Percentiles rank a stretch among this genome's conserved stretches.
phyloP scores from a whole-genome alignment of 2,797 vertebrate genomes.

The Varecia variegata region DNA sequence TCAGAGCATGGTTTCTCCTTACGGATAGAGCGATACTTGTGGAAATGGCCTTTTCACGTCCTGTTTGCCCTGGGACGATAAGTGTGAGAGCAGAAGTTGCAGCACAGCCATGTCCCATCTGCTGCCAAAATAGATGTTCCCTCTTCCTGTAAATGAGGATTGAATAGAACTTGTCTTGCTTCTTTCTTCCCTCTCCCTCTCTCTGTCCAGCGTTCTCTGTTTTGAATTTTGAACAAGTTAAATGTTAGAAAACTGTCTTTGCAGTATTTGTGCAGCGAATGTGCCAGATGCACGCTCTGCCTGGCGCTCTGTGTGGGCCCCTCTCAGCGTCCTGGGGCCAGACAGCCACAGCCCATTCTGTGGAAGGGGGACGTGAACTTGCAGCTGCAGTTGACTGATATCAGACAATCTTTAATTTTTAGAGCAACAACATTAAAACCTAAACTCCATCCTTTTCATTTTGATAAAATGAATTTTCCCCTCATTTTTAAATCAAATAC shows the following conservation, averaged over 20 bases:
- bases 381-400: too few relatives aligned
- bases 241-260: background rate
- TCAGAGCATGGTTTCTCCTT: background rate
- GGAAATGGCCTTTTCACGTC: background rate
- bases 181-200: background rate
- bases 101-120: too few relatives aligned
- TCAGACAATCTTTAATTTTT: background rate
- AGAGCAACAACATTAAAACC: background rate
- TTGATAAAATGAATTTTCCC: background rate
- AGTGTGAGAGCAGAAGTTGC: background rate
- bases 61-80: background rate
- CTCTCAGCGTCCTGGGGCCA: background rate
- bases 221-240: background rate
- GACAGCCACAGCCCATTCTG: accelerated
- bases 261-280: background rate
- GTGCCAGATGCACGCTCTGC: background rate
- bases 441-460: background rate
- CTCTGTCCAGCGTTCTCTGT: background rate
- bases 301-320: background rate
- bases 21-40: background rate
- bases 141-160: background rate
- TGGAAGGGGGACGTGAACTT: background rate
- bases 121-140: background rate
- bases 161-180: background rate
- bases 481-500: background rate